These are phyloP conservation scores for Zelostemma sp. DNA, from an alignment of 1,140 invertebrate genomes.

Conservation along the genomic window DNA sequence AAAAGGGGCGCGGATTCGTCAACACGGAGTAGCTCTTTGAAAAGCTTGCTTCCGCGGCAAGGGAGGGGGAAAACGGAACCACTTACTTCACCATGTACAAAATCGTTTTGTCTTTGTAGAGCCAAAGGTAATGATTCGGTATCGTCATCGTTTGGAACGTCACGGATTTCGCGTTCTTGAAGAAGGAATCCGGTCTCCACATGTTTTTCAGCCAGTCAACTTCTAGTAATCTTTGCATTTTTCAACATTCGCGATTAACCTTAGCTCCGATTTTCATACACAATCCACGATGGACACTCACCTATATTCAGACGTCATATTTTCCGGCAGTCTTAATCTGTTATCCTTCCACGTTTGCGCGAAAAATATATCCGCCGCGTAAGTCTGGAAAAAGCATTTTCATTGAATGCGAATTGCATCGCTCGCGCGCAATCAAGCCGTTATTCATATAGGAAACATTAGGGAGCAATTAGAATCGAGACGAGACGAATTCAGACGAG, in stretches of 20 bases:
- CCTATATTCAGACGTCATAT: slow-evolving; percentile 92
- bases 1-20: slow-evolving; percentile 9
- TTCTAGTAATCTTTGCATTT: slow-evolving; percentile 77
- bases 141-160: slow-evolving; percentile 95
- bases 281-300: too few relatives aligned
- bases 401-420: slow-evolving; percentile 1
- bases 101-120: slow-evolving; percentile 90
- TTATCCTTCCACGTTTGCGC: slow-evolving; percentile 94
- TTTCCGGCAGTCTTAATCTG: slow-evolving; percentile 86
- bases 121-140: slow-evolving; percentile 91
- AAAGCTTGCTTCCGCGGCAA: neutral
- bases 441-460: neutral
- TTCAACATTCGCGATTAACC: too few relatives aligned
- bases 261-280: too few relatives aligned
- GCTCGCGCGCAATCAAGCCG: neutral
- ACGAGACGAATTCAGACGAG: slow-evolving; percentile 6
- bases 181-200: slow-evolving; percentile 91
- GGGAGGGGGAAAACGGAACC: neutral
- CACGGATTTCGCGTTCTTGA: slow-evolving; percentile 91
- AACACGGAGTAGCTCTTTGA: too few relatives aligned
- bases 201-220: slow-evolving; percentile 92
- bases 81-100: slow-evolving; percentile 88
- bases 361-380: slow-evolving; percentile 92
- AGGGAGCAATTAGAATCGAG: slow-evolving; percentile 1
- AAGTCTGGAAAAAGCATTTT: slow-evolving; percentile 75